Conservation (phyloP, 1,140 invertebrate species). For the Acromyrmex charruanus region DNA sequence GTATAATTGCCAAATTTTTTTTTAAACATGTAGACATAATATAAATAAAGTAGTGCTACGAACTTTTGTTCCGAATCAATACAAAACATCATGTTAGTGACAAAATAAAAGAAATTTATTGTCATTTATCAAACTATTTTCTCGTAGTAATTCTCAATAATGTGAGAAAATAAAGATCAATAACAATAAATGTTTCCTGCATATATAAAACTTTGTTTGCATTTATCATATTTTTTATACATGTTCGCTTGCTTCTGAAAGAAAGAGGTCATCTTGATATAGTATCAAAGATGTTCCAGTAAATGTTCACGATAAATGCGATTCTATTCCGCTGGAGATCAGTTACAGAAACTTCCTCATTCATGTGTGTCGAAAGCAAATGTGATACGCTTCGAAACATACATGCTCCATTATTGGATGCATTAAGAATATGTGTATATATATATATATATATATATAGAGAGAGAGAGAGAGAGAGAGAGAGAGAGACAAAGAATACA, state of each 20-base stretch:
- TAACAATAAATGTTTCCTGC: constrained; percentile 14
- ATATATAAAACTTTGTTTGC: constrained; percentile 19
- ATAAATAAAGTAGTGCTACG: too few relatives aligned
- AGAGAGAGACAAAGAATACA: neutral
- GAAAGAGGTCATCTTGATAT: constrained; percentile 73
- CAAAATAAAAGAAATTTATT: neutral
- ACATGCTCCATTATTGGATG: neutral
- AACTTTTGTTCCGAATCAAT: too few relatives aligned
- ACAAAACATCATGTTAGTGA: neutral
- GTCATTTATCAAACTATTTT: neutral
- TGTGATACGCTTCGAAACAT: constrained; percentile 15
- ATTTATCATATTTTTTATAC: constrained; percentile 37
- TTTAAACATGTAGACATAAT: too few relatives aligned
- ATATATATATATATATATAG: neutral
- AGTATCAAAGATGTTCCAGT: constrained; percentile 63
- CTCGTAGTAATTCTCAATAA: neutral
- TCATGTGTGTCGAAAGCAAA: constrained; percentile 39
- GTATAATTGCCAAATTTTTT: too few relatives aligned
- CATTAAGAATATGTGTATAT: neutral
- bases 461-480: neutral
- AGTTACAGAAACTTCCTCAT: constrained; percentile 65
- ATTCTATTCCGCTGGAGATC: constrained; percentile 62
- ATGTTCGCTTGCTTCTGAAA: constrained; percentile 65
- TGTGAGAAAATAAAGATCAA: constrained; percentile 11
- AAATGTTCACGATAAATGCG: constrained; percentile 70